Conservation (phyloP, 2,888 invertebrate species). For the Latheticus oryzae region DNA sequence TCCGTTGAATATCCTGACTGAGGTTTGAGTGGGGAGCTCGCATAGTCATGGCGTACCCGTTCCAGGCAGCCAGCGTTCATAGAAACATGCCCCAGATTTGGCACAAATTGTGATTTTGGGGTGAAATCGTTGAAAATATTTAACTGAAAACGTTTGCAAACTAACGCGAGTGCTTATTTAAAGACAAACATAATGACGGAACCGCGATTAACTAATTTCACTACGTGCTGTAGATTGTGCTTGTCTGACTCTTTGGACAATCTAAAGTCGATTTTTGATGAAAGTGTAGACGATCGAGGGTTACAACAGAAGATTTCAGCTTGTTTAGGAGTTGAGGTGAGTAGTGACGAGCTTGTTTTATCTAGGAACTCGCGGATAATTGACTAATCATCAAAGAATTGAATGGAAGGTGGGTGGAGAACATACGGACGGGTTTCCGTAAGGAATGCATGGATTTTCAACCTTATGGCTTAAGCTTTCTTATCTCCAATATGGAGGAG, state of each 20-base stretch:
- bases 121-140: constrained; percentile 18
- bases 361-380: constrained; percentile 31
- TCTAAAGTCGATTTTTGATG: constrained; percentile 61
- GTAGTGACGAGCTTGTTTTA: constrained; percentile 55
- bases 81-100: constrained; percentile 43
- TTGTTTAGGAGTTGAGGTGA: constrained; percentile 76
- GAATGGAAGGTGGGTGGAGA: constrained; percentile 66
- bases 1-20: constrained; percentile 44
- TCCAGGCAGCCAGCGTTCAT: constrained; percentile 44
- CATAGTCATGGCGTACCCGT: constrained; percentile 51
- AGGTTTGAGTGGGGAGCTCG: constrained; percentile 48
- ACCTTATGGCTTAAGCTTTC: constrained; percentile 68
- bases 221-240: constrained; percentile 63
- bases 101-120: constrained; percentile 14
- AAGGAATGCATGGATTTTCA: constrained; percentile 70
- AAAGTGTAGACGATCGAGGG: constrained; percentile 56
- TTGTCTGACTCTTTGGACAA: constrained; percentile 59
- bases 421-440: constrained; percentile 68
- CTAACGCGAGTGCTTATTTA: constrained; percentile 25
- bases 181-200: constrained; percentile 42
- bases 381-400: constrained; percentile 40
- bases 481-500: constrained; percentile 24
- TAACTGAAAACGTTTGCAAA: background rate
- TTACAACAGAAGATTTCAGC: constrained; percentile 74
- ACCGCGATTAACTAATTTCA: constrained; percentile 53